Percentiles rank a stretch among this genome's conserved stretches.
phyloP scores from a whole-genome alignment of 2,797 vertebrate genomes.

The Salmo trutta region DNA sequence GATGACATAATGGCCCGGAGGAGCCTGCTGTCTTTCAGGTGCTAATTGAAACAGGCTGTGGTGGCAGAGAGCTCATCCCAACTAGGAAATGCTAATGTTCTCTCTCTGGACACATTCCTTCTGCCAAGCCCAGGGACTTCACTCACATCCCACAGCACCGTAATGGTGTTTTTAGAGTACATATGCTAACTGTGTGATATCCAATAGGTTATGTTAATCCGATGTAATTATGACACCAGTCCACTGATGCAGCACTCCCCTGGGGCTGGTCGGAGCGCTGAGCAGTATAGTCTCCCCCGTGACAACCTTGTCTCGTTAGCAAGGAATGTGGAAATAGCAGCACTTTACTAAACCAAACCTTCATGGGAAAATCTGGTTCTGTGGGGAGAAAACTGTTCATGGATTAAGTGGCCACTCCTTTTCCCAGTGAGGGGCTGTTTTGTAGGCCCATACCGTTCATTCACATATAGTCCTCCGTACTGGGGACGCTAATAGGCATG shows the following conservation, averaged over 20 bases:
- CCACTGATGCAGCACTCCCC: slow-evolving; percentile 32
- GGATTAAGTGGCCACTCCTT: slow-evolving; percentile 63
- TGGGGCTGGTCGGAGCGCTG: slow-evolving; percentile 32
- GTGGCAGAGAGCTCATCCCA: slow-evolving; percentile 8
- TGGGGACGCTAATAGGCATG: slow-evolving; percentile 57
- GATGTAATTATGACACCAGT: slow-evolving; percentile 47
- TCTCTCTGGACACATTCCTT: neutral
- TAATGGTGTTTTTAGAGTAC: slow-evolving; percentile 54
- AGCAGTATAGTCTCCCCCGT: neutral
- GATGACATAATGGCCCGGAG: slow-evolving; percentile 80
- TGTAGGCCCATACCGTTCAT: slow-evolving; percentile 49
- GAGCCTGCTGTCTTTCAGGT: slow-evolving; percentile 70
- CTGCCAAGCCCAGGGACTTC: slow-evolving; percentile 29
- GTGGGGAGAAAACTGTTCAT: slow-evolving; percentile 57
- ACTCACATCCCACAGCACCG: slow-evolving; percentile 1
- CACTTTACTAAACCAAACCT: slow-evolving; percentile 54
- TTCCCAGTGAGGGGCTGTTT: slow-evolving; percentile 25
- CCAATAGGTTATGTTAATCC: slow-evolving; percentile 45
- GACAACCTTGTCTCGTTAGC: slow-evolving; percentile 47
- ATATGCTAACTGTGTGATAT: slow-evolving; percentile 55
- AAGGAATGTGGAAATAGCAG: slow-evolving; percentile 52
- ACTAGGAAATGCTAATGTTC: neutral
- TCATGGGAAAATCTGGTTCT: slow-evolving; percentile 68
- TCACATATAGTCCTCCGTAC: slow-evolving; percentile 30
- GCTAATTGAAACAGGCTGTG: slow-evolving; percentile 65